A percentile compares a stretch with the other conserved stretches of the same genome.
phyloP scores from a whole-genome alignment of 2,888 invertebrate species.

The Ennomos fuscantarius region DNA sequence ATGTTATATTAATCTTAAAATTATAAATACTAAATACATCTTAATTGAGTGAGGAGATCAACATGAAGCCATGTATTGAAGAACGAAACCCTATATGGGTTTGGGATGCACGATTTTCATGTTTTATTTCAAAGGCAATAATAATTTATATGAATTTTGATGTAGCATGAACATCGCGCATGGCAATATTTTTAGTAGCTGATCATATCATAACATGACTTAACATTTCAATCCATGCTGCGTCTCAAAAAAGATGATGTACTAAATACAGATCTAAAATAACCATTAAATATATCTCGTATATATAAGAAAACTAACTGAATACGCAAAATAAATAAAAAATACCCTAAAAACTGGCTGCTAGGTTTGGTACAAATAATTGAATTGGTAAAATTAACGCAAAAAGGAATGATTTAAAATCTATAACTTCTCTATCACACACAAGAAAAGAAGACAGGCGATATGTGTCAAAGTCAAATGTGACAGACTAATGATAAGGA shows the following conservation, averaged over 20 bases:
- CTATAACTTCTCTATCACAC: conserved; percentile 8
- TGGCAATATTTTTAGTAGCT: too few species aligned
- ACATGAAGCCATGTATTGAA: background rate
- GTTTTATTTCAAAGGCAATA: background rate
- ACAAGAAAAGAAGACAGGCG: background rate
- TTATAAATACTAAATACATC: conserved; percentile 38
- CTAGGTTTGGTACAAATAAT: conserved; percentile 63
- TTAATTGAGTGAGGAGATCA: conserved; percentile 18
- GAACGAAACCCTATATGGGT: background rate
- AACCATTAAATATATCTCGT: background rate
- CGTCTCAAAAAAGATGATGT: conserved; percentile 4
- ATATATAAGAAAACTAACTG: conserved; percentile 6
- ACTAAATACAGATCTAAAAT: background rate
- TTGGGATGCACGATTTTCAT: background rate
- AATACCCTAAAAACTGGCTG: conserved; percentile 65
- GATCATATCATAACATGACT: background rate
- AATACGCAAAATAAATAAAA: conserved; percentile 38
- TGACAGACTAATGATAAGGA: conserved; percentile 12
- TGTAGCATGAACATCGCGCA: background rate
- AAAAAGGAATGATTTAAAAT: conserved; percentile 53
- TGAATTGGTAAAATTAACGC: conserved; percentile 52
- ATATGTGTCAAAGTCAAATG: conserved; percentile 15
- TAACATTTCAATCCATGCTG: background rate
- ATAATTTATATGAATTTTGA: background rate
- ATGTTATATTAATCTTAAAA: conserved; percentile 29